Percentiles rank a stretch among this genome's conserved stretches.
These are phyloP conservation scores for Eretmocerus hayati DNA, from an alignment of 2,888 invertebrate species.

Conservation along the genomic window DNA sequence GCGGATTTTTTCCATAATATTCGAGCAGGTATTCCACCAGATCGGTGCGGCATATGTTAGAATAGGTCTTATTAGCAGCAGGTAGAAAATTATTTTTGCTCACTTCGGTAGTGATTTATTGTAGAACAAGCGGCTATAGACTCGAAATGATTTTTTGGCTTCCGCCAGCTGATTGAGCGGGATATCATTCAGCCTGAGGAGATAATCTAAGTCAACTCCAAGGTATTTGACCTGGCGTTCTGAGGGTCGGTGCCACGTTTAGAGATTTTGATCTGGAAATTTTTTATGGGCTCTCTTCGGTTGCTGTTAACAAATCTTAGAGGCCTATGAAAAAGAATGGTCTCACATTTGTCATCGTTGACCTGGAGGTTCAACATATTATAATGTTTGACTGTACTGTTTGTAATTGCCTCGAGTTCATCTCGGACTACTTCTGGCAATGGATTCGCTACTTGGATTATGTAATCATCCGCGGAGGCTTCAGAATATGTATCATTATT, in stretches of 20 bases:
- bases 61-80: conserved; percentile 8
- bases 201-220: conserved; percentile 4
- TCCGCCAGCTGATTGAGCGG: conserved; percentile 5
- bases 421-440: background rate
- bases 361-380: conserved; percentile 6
- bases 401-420: background rate
- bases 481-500: background rate
- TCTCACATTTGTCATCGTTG: background rate
- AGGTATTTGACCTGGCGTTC: background rate
- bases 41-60: conserved; percentile 11
- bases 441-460: background rate
- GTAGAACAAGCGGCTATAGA: conserved; percentile 15
- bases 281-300: background rate
- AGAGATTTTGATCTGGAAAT: conserved; percentile 1
- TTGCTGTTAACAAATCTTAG: background rate
- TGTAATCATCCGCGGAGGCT: background rate
- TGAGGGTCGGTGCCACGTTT: too few species aligned
- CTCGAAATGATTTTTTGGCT: conserved; percentile 5
- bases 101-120: background rate
- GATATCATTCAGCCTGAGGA: conserved; percentile 3
- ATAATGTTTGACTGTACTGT: background rate
- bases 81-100: conserved; percentile 11
- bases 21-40: too few species aligned
- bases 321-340: background rate
- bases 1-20: too few species aligned